Conservation (phyloP, 2,113 vertebrate genomes). For the Lipotes vexillifer region DNA sequence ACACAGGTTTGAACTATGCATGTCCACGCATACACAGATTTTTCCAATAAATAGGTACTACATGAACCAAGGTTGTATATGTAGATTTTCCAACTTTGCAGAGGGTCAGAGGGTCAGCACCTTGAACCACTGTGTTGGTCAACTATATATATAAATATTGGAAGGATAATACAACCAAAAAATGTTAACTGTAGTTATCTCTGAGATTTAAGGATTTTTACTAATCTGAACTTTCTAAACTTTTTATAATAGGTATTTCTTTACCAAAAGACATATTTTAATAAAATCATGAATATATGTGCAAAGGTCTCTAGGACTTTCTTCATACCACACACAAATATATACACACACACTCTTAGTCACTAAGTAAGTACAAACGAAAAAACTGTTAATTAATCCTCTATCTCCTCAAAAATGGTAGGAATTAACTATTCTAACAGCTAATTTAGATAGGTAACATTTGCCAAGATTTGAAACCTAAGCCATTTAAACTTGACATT, state of each 20-base stretch:
- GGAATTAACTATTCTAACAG: not conserved
- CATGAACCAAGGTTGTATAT: not conserved
- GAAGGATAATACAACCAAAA: constrained; percentile 19
- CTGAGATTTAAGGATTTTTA: constrained; percentile 26
- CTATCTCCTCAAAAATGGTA: constrained; percentile 13
- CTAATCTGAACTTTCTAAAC: not conserved
- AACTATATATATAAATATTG: not conserved
- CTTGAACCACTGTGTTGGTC: not conserved
- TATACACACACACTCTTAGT: not conserved
- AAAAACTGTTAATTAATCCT: not conserved
- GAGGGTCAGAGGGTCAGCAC: too few species aligned
- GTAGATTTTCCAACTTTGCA: not conserved
- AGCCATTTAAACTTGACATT: not conserved
- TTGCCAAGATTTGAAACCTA: not conserved
- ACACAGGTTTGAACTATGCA: not conserved
- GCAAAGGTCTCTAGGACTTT: not conserved
- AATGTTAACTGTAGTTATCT: not conserved
- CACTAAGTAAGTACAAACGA: constrained; percentile 19
- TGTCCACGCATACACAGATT: not conserved
- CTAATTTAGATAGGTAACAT: constrained; percentile 17
- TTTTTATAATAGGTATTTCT: not conserved
- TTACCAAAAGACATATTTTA: constrained; percentile 28
- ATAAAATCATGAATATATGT: not conserved
- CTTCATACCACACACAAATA: not conserved
- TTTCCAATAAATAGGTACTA: not conserved